Evolutionary conservation across 2,113 vertebrate genomes (phyloP).

Genomic region (Abramis brama): DNA sequence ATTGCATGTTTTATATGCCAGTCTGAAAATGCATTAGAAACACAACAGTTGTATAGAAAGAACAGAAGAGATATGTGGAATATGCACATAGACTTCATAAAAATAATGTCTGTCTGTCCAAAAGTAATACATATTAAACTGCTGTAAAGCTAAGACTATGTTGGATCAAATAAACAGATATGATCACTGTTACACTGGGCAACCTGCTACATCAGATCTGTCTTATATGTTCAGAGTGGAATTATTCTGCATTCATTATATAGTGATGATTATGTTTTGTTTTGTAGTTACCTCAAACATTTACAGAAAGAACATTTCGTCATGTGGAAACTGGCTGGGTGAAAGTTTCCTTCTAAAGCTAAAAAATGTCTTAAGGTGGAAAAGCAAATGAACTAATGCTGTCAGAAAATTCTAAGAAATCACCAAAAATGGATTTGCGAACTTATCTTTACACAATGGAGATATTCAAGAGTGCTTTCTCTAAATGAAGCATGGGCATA

Average conservation of each 20-base stretch:
- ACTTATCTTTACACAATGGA: background rate
- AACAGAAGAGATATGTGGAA: background rate
- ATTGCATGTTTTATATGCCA: background rate
- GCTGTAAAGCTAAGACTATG: background rate
- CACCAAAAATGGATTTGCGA: background rate
- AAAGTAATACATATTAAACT: background rate
- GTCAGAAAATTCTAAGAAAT: background rate
- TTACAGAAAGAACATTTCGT: background rate
- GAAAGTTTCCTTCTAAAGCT: slow-evolving; percentile 15
- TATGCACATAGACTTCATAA: background rate
- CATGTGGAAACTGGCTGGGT: background rate
- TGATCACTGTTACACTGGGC: background rate
- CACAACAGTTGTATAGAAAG: background rate
- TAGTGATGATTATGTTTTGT: background rate
- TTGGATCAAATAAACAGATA: background rate
- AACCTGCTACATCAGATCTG: background rate
- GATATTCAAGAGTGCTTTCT: background rate
- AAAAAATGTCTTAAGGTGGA: background rate
- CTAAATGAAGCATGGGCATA: background rate
- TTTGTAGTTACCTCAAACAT: background rate
- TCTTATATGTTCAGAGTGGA: background rate
- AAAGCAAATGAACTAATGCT: background rate
- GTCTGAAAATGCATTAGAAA: background rate
- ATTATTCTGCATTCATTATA: background rate
- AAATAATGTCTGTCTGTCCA: background rate